Evolutionary conservation across 2,888 invertebrate genomes (phyloP), one percentile per base, ranked within the genome.

Genomic region (Leptarthrus brevirostris): DNA sequence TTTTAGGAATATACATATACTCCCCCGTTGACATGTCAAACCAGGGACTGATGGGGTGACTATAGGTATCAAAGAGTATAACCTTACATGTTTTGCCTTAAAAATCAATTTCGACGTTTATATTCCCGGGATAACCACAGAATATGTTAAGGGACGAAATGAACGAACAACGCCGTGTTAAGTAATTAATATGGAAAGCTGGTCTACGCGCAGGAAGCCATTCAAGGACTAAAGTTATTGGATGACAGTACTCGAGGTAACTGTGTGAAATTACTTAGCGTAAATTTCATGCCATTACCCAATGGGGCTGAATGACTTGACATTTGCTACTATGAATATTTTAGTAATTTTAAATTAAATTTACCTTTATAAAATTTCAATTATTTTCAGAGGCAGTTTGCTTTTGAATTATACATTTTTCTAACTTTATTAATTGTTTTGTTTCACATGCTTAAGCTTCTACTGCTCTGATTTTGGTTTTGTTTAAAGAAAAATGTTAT

Each of bases 31-130:
- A 14, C 12, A 49, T 20, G 34, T 30, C 54, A 54, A 54, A 54
- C 54, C 8, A 54, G 40, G 69, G 52, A 47, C 22, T 69, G 30
- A 69, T 36, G 30, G 52, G 40, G 34, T 26, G 8, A 22, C 24
- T 3, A 24, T 24, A 26, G 52, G 52, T 52, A 69, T 69, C 69
- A 52, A 69, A 30, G 30, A 49, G 69, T 20, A 69, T 69, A 52
- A 14, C 52, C 34, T 69, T 52, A 69, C 69, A 52, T 44, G 52
- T 12, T 52, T 30, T 69, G 20, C 30, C 69, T 52, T 30, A 52
- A 69, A 69, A 69, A 69, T 69, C 69, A 69, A 69, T 69, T 69
- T 69, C 18, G 69, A 69, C 49, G 34, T 69, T 69, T 69, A 69
- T 69, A 69, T 52, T 69, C 52, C 52, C 69, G 69, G 69, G 52